Percentiles rank a stretch among this genome's conserved stretches.
Conservation (phyloP, 2,888 invertebrate genomes). For the Parelbella ahira region DNA sequence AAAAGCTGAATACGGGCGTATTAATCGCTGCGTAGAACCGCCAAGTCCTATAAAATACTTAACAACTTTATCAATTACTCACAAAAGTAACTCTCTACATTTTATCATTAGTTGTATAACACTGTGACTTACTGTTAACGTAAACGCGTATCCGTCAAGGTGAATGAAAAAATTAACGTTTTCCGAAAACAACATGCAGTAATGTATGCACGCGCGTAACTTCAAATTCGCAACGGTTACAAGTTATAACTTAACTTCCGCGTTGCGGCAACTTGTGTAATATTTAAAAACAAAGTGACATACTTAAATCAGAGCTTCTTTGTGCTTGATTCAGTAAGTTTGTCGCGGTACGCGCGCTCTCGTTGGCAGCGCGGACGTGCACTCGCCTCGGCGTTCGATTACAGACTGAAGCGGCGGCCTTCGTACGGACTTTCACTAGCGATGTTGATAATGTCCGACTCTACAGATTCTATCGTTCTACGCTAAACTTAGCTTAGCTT, state of each 20-base stretch:
- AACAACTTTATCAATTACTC: neutral
- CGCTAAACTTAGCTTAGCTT: constrained; percentile 26
- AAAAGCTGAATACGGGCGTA: too few species aligned
- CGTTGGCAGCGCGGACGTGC: constrained; percentile 25
- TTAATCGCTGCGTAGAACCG: constrained; percentile 2
- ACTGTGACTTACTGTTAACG: constrained; percentile 18
- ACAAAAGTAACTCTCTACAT: neutral
- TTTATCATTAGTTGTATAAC: constrained; percentile 13
- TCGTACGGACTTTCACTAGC: constrained; percentile 63
- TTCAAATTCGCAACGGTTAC: constrained; percentile 42
- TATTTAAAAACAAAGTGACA: constrained; percentile 43
- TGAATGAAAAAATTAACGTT: constrained; percentile 16
- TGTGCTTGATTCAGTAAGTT: constrained; percentile 32
- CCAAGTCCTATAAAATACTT: constrained; percentile 1
- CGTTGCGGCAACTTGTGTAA: constrained; percentile 3
- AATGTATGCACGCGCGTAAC: constrained; percentile 41
- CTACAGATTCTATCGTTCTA: neutral
- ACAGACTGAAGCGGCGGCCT: constrained; percentile 48
- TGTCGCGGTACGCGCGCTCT: constrained; percentile 34
- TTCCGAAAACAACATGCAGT: constrained; percentile 26
- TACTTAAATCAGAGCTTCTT: constrained; percentile 60
- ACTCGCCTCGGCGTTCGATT: constrained; percentile 6
- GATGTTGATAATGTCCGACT: constrained; percentile 46
- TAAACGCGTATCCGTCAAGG: constrained; percentile 27
- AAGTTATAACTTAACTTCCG: constrained; percentile 21